Evolutionary conservation across 2,797 vertebrate genomes (phyloP).

Genomic region (Neosalanx taihuensis): DNA sequence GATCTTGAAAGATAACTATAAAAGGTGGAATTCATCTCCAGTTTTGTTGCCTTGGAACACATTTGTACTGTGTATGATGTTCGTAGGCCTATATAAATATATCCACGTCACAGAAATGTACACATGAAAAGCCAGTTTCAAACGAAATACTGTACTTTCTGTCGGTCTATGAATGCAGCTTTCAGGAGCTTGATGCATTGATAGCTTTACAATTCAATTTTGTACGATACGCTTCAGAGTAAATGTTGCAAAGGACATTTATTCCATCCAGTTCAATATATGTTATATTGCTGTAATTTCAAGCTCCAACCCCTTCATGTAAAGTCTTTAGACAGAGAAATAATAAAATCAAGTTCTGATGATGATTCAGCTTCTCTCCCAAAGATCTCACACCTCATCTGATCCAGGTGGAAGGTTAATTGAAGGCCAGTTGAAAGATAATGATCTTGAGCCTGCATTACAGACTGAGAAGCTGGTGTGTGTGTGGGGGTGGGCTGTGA

Average conservation of each 20-base stretch:
- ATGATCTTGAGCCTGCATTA: background rate
- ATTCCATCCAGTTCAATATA: too few species aligned
- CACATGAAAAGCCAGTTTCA: background rate
- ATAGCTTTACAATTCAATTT: too few species aligned
- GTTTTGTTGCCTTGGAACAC: slow-evolving; percentile 6
- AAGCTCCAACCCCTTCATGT: too few species aligned
- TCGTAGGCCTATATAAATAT: background rate
- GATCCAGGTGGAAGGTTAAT: background rate
- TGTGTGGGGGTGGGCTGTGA: background rate
- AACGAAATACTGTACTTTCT: background rate
- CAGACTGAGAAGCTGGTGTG: background rate
- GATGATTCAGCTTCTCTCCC: too few species aligned
- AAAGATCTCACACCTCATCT: background rate
- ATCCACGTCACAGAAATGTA: background rate
- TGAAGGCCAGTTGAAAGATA: too few species aligned
- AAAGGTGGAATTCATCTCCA: background rate
- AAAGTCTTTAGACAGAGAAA: too few species aligned
- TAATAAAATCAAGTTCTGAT: too few species aligned
- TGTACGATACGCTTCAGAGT: too few species aligned
- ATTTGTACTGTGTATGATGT: slow-evolving; percentile 6
- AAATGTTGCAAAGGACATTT: too few species aligned
- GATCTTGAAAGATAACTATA: background rate
- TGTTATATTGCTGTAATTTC: too few species aligned
- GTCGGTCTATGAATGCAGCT: background rate
- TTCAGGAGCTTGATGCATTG: background rate